These are phyloP conservation scores for Chloroceryle inda DNA, from an alignment of 2,797 vertebrate species.

Conservation along the genomic window DNA sequence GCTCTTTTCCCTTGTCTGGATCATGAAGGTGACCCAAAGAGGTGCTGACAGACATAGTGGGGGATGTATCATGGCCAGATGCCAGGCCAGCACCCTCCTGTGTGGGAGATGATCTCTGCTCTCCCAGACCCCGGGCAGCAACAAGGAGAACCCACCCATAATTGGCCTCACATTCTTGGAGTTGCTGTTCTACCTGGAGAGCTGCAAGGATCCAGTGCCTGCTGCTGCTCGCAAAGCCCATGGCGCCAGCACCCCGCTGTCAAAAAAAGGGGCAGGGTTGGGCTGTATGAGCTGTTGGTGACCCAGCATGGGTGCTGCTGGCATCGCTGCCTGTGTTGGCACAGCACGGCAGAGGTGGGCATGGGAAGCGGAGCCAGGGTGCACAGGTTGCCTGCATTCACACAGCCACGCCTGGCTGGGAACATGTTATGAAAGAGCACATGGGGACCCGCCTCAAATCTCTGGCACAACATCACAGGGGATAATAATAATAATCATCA, in stretches of 20 bases:
- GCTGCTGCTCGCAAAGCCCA: not conserved
- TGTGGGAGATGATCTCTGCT: not conserved
- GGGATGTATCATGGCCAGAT: not conserved
- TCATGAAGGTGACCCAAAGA: not conserved
- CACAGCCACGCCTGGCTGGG: conserved; percentile 16
- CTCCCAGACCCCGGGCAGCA: not conserved
- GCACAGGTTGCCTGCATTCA: not conserved
- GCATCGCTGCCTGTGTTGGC: fast-evolving
- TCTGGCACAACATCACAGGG: conserved; percentile 63
- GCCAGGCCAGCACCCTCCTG: not conserved
- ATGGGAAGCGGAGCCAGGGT: fast-evolving
- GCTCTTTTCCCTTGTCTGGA: not conserved
- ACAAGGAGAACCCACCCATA: not conserved
- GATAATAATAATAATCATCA: not conserved
- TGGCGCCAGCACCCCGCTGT: not conserved
- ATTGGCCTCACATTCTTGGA: fast-evolving
- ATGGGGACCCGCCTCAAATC: not conserved
- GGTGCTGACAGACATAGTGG: not conserved
- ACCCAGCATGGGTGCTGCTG: not conserved
- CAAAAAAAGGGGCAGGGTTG: not conserved
- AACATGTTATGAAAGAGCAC: not conserved
- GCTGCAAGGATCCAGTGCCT: not conserved
- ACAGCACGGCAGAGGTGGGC: not conserved
- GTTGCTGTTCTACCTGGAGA: not conserved
- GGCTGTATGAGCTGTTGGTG: not conserved